Conservation (phyloP, 2,888 invertebrate species). For the Ectobius pallidus region DNA sequence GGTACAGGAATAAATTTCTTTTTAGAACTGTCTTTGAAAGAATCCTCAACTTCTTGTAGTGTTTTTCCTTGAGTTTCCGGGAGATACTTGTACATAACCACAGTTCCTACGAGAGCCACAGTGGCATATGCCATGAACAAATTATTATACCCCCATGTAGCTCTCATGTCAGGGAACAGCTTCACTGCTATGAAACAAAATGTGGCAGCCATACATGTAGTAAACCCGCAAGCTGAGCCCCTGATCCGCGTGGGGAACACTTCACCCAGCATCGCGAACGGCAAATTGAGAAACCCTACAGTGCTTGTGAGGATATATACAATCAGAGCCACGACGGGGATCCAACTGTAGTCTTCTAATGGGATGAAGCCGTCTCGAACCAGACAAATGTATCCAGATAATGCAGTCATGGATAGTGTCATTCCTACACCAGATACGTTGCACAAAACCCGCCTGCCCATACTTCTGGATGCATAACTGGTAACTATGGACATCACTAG, state of each 20-base stretch:
- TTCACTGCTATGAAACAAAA: conserved; percentile 62
- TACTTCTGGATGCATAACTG: conserved; percentile 58
- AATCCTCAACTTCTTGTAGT: conserved; percentile 57
- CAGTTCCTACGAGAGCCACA: conserved; percentile 56
- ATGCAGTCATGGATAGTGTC: conserved; percentile 58
- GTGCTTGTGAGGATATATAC: conserved; percentile 60
- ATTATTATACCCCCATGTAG: conserved; percentile 54
- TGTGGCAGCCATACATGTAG: conserved; percentile 57
- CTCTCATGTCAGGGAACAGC: conserved; percentile 57
- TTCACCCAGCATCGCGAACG: conserved; percentile 64
- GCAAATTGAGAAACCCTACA: conserved; percentile 60
- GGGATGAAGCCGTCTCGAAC: not conserved
- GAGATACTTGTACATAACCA: conserved; percentile 56
- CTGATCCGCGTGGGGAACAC: conserved; percentile 60
- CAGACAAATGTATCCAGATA: conserved; percentile 55
- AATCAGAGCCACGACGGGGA: conserved; percentile 57
- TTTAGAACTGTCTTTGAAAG: not conserved
- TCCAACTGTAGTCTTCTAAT: conserved; percentile 45
- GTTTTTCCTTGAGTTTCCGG: conserved; percentile 63
- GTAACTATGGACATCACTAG: conserved; percentile 56
- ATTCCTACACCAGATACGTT: conserved; percentile 64
- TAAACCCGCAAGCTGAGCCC: conserved; percentile 58
- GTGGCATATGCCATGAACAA: conserved; percentile 60
- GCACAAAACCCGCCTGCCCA: conserved; percentile 64
- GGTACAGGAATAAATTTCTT: no score